A percentile compares a stretch with the other conserved stretches of the same genome.
phyloP scores from a whole-genome alignment of 2,113 vertebrate species.

The Xiphias gladius region DNA sequence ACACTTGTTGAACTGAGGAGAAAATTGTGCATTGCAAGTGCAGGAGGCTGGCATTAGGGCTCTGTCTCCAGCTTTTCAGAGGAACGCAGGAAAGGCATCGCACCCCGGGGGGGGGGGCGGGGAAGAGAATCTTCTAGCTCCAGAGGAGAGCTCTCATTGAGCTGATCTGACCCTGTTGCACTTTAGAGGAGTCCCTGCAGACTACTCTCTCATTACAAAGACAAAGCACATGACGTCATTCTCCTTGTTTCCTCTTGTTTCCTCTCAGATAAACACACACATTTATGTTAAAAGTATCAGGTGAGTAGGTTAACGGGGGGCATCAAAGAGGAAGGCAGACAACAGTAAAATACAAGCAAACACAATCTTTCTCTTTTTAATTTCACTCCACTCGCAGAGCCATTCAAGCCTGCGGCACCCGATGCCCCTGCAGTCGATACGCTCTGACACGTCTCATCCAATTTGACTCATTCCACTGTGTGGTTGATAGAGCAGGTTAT shows the following conservation, averaged over 20 bases:
- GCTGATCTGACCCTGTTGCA: slow-evolving; percentile 9
- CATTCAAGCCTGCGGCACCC: neutral
- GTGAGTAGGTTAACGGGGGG: neutral
- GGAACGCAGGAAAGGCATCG: neutral
- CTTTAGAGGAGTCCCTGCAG: slow-evolving; percentile 26
- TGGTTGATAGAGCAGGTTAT: slow-evolving; percentile 18
- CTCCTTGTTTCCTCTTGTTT: slow-evolving; percentile 8
- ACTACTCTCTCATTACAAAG: neutral
- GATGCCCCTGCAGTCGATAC: neutral
- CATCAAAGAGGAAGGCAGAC: neutral
- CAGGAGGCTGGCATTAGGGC: neutral
- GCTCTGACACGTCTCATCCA: slow-evolving; percentile 20
- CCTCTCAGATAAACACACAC: slow-evolving; percentile 11
- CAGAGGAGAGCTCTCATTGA: neutral
- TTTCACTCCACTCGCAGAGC: neutral
- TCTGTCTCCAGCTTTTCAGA: slow-evolving; percentile 10
- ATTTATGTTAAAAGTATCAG: slow-evolving; percentile 19
- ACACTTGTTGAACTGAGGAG: slow-evolving; percentile 8
- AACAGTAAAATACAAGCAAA: neutral
- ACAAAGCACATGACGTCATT: neutral
- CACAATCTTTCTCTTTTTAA: neutral
- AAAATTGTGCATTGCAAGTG: neutral
- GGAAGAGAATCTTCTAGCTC: neutral
- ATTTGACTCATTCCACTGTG: neutral
- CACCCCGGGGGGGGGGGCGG: slow-evolving; percentile 10